Conservation (phyloP, 2,888 invertebrate genomes). For the Drosophila aldrichi region DNA sequence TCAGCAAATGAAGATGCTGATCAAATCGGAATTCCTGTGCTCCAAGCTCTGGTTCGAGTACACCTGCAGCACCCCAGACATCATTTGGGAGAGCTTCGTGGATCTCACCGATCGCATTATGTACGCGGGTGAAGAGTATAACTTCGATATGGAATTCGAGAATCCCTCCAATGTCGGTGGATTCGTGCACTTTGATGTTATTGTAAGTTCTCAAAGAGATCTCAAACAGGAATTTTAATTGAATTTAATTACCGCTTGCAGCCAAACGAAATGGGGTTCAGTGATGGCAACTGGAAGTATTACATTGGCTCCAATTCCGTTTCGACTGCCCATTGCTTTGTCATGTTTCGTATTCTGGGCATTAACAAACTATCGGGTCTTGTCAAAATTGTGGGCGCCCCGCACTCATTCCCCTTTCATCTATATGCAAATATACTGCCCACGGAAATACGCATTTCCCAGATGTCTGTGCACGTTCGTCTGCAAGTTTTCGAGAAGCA, state of each 20-base stretch:
- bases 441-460: constrained; percentile 62
- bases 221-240: not conserved
- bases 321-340: constrained; percentile 53
- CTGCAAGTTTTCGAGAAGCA: constrained; percentile 63
- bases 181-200: constrained; percentile 78
- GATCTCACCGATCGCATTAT: constrained; percentile 54
- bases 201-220: constrained; percentile 60
- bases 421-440: constrained; percentile 73
- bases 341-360: constrained; percentile 69
- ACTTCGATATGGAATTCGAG: constrained; percentile 72
- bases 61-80: constrained; percentile 71
- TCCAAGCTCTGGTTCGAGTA: constrained; percentile 76
- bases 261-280: constrained; percentile 74
- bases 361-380: constrained; percentile 67
- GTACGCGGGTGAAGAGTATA: constrained; percentile 74
- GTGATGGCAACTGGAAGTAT: constrained; percentile 74
- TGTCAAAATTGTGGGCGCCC: constrained; percentile 76
- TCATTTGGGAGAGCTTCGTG: constrained; percentile 64
- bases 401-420: constrained; percentile 66
- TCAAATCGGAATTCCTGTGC: constrained; percentile 68
- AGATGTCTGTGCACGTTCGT: constrained; percentile 44
- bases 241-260: not conserved
- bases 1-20: constrained; percentile 31
- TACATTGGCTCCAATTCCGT: constrained; percentile 57
- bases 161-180: constrained; percentile 74